phyloP scores from a whole-genome alignment of 2,888 invertebrate genomes.

The Synergus laeviventris region DNA sequence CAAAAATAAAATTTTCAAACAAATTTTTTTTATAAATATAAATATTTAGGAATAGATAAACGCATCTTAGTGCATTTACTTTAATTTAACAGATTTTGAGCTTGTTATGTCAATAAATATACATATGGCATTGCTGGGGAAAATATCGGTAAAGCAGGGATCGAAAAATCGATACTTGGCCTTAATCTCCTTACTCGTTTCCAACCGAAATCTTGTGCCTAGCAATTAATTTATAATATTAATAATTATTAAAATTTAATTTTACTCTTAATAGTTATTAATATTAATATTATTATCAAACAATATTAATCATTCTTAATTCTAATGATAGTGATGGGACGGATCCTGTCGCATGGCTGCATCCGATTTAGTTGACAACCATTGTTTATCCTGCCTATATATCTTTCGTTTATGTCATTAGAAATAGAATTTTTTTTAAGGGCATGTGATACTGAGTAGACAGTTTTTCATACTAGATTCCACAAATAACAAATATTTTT shows the following conservation, averaged over 20 bases:
- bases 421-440: background rate
- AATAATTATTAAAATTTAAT: conserved; percentile 9
- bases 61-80: too few relatives aligned
- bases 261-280: background rate
- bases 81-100: too few relatives aligned
- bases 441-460: background rate
- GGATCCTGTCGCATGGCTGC: background rate
- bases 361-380: background rate
- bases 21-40: too few relatives aligned
- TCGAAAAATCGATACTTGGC: too few relatives aligned
- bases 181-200: conserved; percentile 1
- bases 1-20: too few relatives aligned
- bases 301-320: conserved; percentile 15
- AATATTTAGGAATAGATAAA: too few relatives aligned
- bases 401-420: background rate
- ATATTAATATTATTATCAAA: conserved; percentile 12
- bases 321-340: conserved; percentile 12
- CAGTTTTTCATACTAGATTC: too few relatives aligned
- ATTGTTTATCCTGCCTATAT: background rate
- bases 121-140: too few relatives aligned
- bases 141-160: too few relatives aligned
- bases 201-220: background rate
- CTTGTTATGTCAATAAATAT: too few relatives aligned
- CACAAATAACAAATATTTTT: too few relatives aligned
- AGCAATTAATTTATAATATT: background rate